phyloP scores from a whole-genome alignment of 2,113 vertebrate genomes.

The Nothocercus nigrocapillus region DNA sequence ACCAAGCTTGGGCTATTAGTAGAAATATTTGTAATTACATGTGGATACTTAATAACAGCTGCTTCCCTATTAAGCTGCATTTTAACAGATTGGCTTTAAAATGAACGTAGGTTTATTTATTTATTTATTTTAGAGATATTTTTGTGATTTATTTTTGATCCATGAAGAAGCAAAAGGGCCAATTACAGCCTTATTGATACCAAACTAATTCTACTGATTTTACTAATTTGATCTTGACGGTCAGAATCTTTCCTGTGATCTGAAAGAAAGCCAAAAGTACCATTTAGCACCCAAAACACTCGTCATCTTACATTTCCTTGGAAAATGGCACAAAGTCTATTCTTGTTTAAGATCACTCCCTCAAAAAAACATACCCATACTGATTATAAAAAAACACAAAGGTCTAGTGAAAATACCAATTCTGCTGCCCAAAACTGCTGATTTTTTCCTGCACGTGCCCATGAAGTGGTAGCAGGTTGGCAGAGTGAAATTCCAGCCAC shows the following conservation, averaged over 20 bases:
- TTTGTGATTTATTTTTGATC: constrained; percentile 7
- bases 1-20: background rate
- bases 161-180: background rate
- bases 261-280: background rate
- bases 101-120: background rate
- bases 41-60: background rate
- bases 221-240: constrained; percentile 21
- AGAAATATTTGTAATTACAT: background rate
- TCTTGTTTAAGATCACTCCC: background rate
- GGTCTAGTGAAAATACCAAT: background rate
- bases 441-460: fast-evolving
- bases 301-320: constrained; percentile 14
- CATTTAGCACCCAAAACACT: constrained; percentile 3
- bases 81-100: background rate
- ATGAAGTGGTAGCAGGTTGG: fast-evolving
- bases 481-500: background rate
- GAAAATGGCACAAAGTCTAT: background rate
- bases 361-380: background rate
- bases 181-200: constrained; percentile 51
- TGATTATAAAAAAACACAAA: background rate
- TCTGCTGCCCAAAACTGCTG: background rate
- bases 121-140: background rate
- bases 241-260: background rate
- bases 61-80: background rate
- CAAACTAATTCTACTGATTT: constrained; percentile 38